Base-by-base conservation (phyloP, 1,140 invertebrate genomes). In the Liolophura sinensis region DNA sequence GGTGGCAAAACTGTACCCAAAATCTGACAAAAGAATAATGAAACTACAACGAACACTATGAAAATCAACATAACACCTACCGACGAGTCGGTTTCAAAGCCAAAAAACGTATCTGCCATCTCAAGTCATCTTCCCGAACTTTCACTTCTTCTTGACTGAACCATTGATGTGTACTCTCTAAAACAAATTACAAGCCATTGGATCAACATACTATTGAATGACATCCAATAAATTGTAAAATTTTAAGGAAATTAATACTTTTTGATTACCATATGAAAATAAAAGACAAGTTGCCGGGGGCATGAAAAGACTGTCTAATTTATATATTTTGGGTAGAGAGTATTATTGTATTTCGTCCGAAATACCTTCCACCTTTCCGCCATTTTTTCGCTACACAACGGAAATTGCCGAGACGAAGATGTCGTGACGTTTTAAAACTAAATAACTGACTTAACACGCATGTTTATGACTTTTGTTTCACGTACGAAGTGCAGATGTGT, bases 331-430 rank as follows among this genome's bases (percentile, higher is more conserved):
- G 22, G 49, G 24, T 61, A 24, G 60, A 61, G 60, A 49, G 49
- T 49, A 61, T 49, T 47, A 16, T 54, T 1, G 31, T 5, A 40
- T 40, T 40, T 40, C 31, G 31, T 9, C 31, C 31, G 31, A 40
- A 40, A 40, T 40, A 40, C 31, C 31, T 40, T 40, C 31, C 70
- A 65, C 68, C 70, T 68, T 76, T 79, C 74, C 78, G 78, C 78
- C 74, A 78, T 80, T 62, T 64, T n/a, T 71, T 73, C 78, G 78
- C 72, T 58, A 75, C 76, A 72, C 56, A 77, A 79, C 79, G 79
- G 77, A 79, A 72, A 73, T 75, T 69, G 72, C 76, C 79, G 79
- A 76, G 56, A 67, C 60, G 59, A 66, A 65, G 57, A 40, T 40
- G 31, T 40, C 31, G 31, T 40, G 9, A 40, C 31, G 31, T 40